Conservation (phyloP, 2,113 vertebrate species). For the Platanista minor region DNA sequence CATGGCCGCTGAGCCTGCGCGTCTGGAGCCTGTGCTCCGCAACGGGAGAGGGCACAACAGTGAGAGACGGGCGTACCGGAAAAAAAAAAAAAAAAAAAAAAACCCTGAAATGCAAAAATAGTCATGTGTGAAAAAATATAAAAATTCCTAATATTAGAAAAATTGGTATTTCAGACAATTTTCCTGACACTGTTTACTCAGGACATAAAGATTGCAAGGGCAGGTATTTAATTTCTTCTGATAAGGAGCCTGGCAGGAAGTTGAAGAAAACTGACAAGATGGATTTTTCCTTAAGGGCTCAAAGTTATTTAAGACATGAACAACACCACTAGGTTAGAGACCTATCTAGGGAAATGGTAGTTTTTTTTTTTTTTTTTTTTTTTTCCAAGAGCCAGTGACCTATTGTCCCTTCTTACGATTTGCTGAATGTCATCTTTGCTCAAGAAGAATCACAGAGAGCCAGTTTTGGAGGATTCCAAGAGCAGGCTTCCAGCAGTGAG, state of each 20-base stretch:
- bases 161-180: neutral
- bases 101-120: neutral
- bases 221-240: conserved; percentile 39
- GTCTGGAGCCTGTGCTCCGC: too few species aligned
- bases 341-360: neutral
- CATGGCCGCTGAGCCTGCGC: too few species aligned
- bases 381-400: neutral
- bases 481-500: neutral
- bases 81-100: accelerated
- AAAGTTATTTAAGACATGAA: neutral
- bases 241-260: conserved; percentile 18
- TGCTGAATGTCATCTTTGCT: conserved; percentile 35
- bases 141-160: neutral
- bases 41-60: too few species aligned
- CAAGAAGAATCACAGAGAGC: neutral
- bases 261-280: neutral
- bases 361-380: neutral
- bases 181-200: conserved; percentile 21
- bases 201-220: conserved; percentile 23
- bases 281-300: neutral
- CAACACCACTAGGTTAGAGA: neutral
- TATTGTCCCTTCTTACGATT: neutral
- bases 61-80: too few species aligned
- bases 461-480: conserved; percentile 3
- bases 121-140: neutral